phyloP scores from a whole-genome alignment of 2,797 vertebrate species.

The Eulemur albifrons region DNA sequence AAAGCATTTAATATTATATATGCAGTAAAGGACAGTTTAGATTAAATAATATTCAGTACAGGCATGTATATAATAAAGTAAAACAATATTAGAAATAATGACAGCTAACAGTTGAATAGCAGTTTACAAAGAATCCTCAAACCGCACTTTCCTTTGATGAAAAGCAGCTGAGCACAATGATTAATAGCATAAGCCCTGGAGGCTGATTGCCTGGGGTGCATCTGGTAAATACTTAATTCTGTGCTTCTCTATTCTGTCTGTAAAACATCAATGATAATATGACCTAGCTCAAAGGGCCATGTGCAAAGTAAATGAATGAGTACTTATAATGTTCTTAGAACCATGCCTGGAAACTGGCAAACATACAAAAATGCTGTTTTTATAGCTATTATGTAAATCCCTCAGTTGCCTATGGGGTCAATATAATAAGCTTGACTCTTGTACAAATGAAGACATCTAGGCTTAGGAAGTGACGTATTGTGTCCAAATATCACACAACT shows the following conservation, averaged over 20 bases:
- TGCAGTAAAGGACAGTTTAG: neutral
- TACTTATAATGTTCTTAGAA: neutral
- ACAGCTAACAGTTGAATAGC: neutral
- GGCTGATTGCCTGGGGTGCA: neutral
- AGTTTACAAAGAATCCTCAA: neutral
- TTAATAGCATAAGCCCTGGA: neutral
- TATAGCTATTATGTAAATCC: neutral
- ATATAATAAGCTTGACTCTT: neutral
- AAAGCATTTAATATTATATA: neutral
- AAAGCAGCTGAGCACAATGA: neutral
- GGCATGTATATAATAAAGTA: neutral
- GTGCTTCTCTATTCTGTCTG: neutral
- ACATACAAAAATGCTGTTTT: neutral
- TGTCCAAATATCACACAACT: neutral
- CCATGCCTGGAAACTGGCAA: neutral
- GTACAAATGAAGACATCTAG: neutral
- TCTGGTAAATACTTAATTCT: neutral
- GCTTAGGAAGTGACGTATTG: neutral
- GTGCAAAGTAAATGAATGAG: neutral
- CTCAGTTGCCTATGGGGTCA: neutral
- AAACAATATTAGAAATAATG: neutral
- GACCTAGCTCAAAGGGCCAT: neutral
- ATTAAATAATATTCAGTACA: neutral
- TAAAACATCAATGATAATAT: neutral
- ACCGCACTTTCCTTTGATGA: neutral